Percentiles rank a stretch among this genome's conserved stretches.
These are phyloP conservation scores for Gymnosoma rotundatum DNA, from an alignment of 2,888 invertebrate genomes.

Conservation along the genomic window DNA sequence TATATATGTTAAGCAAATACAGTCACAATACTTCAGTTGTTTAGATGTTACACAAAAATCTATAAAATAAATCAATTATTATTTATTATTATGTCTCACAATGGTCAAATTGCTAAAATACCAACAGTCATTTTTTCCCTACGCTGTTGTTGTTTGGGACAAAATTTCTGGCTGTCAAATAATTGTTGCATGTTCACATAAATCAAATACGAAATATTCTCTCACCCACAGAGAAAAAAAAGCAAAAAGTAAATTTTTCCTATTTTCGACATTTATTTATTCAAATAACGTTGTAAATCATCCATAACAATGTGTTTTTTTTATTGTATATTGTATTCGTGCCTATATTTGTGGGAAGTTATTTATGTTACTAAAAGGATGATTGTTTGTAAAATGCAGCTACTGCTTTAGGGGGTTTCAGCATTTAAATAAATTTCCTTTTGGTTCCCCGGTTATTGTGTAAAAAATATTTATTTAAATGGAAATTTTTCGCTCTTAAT, in stretches of 20 bases:
- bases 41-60: too few relatives aligned
- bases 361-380: slow-evolving; percentile 3
- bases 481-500: background rate
- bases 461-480: slow-evolving; percentile 3
- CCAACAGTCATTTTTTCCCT: background rate
- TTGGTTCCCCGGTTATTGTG: background rate
- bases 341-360: background rate
- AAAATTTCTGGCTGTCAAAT: background rate
- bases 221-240: background rate
- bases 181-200: slow-evolving; percentile 1
- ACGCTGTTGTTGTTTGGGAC: background rate
- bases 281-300: slow-evolving; percentile 28
- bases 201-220: background rate
- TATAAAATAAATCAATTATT: too few relatives aligned
- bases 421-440: slow-evolving; percentile 35
- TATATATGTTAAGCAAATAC: too few relatives aligned
- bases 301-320: background rate
- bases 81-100: too few relatives aligned
- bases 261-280: slow-evolving; percentile 27
- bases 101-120: background rate
- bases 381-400: slow-evolving; percentile 37
- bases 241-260: background rate
- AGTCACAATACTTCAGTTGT: too few relatives aligned
- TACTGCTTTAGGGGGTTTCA: slow-evolving; percentile 34
- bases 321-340: background rate